phyloP scores from a whole-genome alignment of 2,888 invertebrate genomes.

The Leucophora obtusa region DNA sequence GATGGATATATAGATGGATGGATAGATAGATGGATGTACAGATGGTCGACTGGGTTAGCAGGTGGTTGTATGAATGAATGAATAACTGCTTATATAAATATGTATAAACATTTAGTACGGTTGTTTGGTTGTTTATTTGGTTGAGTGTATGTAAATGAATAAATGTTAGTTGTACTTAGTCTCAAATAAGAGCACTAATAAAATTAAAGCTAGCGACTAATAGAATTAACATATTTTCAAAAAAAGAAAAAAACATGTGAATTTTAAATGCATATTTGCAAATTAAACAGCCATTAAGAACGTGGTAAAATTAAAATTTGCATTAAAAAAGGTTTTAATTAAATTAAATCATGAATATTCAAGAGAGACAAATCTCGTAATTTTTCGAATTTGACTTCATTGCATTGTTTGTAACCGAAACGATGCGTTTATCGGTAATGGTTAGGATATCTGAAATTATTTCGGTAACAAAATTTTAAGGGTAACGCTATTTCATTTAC shows the following conservation, averaged over 20 bases:
- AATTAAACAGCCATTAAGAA: background rate
- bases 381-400: no score
- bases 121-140: background rate
- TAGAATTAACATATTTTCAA: slow-evolving; percentile 32
- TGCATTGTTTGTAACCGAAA: no score
- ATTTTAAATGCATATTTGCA: background rate
- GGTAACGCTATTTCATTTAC: no score
- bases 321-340: no score
- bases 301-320: background rate
- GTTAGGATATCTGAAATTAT: no score
- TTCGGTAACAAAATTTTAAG: no score
- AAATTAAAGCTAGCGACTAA: slow-evolving; percentile 44
- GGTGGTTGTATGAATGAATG: background rate
- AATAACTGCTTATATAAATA: background rate
- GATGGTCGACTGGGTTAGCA: background rate
- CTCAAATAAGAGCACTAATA: slow-evolving; percentile 38
- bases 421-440: no score
- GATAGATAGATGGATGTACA: background rate
- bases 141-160: background rate
- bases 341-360: no score
- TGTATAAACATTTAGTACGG: background rate
- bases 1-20: background rate
- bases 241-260: background rate
- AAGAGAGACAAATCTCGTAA: no score
- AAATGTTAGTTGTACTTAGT: slow-evolving; percentile 1